Conservation (phyloP, 2,888 invertebrate species). For the Camptogramma bilineatum region DNA sequence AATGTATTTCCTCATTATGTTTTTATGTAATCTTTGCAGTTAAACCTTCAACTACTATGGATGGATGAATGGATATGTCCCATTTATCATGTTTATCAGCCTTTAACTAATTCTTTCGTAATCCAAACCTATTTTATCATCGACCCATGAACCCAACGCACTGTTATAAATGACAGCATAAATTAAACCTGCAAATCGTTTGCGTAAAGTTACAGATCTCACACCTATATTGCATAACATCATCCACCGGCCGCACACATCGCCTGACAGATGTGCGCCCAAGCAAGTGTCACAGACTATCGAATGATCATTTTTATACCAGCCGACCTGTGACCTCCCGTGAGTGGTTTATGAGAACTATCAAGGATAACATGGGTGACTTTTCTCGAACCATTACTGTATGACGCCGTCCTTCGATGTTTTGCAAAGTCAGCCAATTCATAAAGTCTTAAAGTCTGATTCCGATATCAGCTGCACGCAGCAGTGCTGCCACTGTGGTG, state of each 20-base stretch:
- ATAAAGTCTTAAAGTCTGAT: background rate
- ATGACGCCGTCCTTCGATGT: background rate
- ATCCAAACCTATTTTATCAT: too few relatives aligned
- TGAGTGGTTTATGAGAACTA: constrained; percentile 20
- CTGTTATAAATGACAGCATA: too few relatives aligned
- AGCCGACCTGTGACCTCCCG: constrained; percentile 51
- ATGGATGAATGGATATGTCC: too few relatives aligned
- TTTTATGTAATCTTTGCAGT: too few relatives aligned
- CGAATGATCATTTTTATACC: constrained; percentile 55
- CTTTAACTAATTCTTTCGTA: too few relatives aligned
- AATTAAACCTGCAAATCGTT: too few relatives aligned
- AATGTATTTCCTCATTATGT: too few relatives aligned
- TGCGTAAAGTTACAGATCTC: background rate
- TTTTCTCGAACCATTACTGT: constrained; percentile 3
- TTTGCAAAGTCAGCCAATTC: background rate
- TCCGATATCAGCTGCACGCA: too few relatives aligned
- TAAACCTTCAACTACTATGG: too few relatives aligned
- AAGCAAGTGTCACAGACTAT: constrained; percentile 45
- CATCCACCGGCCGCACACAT: constrained; percentile 45
- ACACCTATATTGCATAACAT: constrained; percentile 20
- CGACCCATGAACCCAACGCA: too few relatives aligned
- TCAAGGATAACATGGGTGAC: constrained; percentile 20
- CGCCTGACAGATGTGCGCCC: constrained; percentile 45
- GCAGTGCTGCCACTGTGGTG: too few relatives aligned
- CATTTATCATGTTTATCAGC: too few relatives aligned